These are phyloP conservation scores for Piscicola geometra DNA, from an alignment of 2,888 invertebrate genomes.

Conservation along the genomic window DNA sequence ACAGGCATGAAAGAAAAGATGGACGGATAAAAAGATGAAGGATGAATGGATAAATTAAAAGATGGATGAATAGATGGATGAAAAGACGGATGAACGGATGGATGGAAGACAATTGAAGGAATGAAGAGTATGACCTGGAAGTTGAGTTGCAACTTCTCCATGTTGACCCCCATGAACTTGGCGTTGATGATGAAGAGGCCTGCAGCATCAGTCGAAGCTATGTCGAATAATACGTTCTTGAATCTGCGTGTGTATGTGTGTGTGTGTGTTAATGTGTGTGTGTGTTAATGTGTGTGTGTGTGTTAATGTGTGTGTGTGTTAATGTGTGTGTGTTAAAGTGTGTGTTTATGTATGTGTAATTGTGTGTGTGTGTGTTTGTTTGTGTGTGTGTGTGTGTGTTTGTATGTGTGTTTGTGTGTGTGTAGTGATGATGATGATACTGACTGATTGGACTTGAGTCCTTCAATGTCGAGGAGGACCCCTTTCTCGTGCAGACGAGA, in stretches of 20 bases:
- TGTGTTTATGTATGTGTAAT: background rate
- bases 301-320: too few relatives aligned
- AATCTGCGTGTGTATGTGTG: conserved; percentile 54
- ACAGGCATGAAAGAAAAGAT: background rate
- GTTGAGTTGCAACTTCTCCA: conserved; percentile 64
- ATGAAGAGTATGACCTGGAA: conserved; percentile 39
- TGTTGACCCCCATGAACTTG: conserved; percentile 71
- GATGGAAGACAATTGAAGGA: background rate
- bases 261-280: background rate
- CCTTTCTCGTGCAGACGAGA: conserved; percentile 69
- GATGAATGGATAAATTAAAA: background rate
- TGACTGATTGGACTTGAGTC: conserved; percentile 64
- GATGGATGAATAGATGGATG: background rate
- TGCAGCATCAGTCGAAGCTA: conserved; percentile 63
- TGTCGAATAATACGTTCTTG: conserved; percentile 72
- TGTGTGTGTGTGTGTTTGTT: background rate
- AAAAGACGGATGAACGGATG: too few relatives aligned
- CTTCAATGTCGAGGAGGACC: conserved; percentile 68
- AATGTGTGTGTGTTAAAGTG: too few relatives aligned
- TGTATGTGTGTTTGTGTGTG: too few relatives aligned
- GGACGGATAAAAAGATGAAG: background rate
- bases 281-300: background rate
- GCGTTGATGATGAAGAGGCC: conserved; percentile 69
- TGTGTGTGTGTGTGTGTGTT: too few relatives aligned
- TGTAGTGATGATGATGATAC: conserved; percentile 40